Conservation (phyloP, 2,113 vertebrate genomes). For the Bungarus multicinctus region DNA sequence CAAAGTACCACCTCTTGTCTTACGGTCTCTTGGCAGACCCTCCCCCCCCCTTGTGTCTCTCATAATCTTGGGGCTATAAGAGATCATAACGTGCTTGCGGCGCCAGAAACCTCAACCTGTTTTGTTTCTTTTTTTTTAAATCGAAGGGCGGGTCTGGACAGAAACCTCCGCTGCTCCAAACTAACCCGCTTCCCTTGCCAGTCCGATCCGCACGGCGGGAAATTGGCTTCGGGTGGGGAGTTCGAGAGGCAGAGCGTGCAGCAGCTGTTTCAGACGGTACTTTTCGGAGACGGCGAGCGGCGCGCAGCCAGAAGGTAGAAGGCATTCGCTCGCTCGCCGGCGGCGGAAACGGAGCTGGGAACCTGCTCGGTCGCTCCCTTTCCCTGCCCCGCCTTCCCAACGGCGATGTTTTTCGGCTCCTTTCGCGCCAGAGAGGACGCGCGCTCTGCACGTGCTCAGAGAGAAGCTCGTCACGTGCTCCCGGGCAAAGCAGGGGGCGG, state of each 20-base stretch:
- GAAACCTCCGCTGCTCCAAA: neutral
- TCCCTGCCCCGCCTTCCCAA: neutral
- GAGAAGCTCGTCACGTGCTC: neutral
- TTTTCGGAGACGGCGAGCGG: neutral
- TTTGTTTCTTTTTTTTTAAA: neutral
- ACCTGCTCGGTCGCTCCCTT: neutral
- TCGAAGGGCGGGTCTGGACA: neutral
- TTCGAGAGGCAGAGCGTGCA: neutral
- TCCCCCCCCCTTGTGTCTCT: neutral
- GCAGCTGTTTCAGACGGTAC: neutral
- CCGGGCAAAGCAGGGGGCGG: neutral
- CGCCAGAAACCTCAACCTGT: neutral
- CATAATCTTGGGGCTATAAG: neutral
- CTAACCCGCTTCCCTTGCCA: neutral
- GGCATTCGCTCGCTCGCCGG: neutral
- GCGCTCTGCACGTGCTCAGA: slow-evolving; percentile 18
- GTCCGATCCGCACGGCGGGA: neutral
- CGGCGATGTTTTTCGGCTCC: neutral
- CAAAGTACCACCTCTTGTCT: neutral
- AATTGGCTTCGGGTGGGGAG: neutral
- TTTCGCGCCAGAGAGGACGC: neutral
- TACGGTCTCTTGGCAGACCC: neutral
- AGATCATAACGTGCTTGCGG: neutral
- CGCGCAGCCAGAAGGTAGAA: neutral
- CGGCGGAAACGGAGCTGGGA: neutral